Evolutionary conservation across 2,113 vertebrate species (phyloP), one percentile per base, ranked within the genome.

Genomic region (Pogona vitticeps): DNA sequence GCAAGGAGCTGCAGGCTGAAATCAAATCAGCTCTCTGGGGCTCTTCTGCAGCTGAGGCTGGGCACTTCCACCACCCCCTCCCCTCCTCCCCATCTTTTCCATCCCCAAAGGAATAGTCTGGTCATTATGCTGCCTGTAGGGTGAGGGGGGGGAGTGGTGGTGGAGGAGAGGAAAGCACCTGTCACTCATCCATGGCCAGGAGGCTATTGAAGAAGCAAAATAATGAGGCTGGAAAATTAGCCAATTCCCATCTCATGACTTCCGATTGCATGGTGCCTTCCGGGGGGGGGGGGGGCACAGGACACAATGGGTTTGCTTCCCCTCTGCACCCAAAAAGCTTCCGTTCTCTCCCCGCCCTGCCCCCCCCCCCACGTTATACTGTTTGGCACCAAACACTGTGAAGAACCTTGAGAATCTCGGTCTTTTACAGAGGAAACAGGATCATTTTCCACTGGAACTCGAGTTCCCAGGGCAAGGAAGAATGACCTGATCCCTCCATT

Each of bases 1-100:
- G 10, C 6, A 31, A 21, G 28, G 56, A 3, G 23, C 52, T 18
- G 52, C 67, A 23, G 78, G 23, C 58, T 68, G 80, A 31, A 80
- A 89, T 90, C 73, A 73, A 76, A 88, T 88, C 76, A 15, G 68
- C 77, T 40, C 86, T 86, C 46, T 7, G n/a, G 76, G 18, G 82
- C 36, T 31, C 31, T 33, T 72, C 76, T 80, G 82, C 84, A 31
- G 28, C 83, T 67, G 12, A 58, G 46, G 9, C 52, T 13, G 20
- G 71, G 26, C 20, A 26, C 36, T 21, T 63, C 33, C 79, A 20
- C 46, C 0, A 33, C 52, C 58, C 7, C 56, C 17, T 17, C 3
- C 77, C 1, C 13, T 8, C 38, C 38, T 38, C 72, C 33, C 33
- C 70, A 26, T 58, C 59, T 21, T 61, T 61, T 21, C n/a, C 2